Percentiles rank a stretch among this genome's conserved stretches.
Evolutionary conservation across 2,113 vertebrate genomes (phyloP).

Genomic region (Malurus cyaneus): DNA sequence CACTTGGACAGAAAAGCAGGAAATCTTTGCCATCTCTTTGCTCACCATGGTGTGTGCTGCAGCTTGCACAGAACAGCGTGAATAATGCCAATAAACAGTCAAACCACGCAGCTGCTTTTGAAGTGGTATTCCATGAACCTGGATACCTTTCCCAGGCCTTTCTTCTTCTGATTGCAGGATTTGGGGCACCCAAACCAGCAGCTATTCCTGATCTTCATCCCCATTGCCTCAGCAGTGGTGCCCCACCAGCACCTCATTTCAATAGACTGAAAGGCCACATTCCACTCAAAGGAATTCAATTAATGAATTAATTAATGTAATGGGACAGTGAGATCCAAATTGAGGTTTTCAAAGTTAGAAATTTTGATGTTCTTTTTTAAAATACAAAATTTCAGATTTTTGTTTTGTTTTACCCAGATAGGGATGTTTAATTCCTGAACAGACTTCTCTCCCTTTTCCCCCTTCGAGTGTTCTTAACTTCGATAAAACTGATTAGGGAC

Average conservation of each 20-base stretch:
- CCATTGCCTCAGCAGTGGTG: not conserved
- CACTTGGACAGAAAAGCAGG: not conserved
- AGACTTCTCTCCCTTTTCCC: not conserved
- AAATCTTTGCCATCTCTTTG: conserved; percentile 2
- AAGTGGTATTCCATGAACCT: not conserved
- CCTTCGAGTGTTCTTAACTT: not conserved
- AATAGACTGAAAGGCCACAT: not conserved
- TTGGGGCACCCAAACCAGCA: not conserved
- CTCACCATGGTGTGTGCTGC: not conserved
- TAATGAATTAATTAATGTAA: not conserved
- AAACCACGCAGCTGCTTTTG: not conserved
- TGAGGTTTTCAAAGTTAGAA: not conserved
- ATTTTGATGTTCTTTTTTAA: not conserved
- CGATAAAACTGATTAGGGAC: not conserved
- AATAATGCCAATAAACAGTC: not conserved
- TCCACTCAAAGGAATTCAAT: not conserved
- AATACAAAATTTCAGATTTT: not conserved
- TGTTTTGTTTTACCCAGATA: not conserved
- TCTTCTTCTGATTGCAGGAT: not conserved
- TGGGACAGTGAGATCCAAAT: not conserved
- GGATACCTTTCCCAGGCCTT: not conserved
- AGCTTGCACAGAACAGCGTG: not conserved
- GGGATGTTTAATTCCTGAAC: not conserved
- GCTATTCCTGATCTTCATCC: not conserved
- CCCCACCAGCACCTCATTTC: not conserved